These are phyloP conservation scores for Hemicentrotus pulcherrimus DNA, from an alignment of 35 echinoderm and acorn worm species.

Conservation along the genomic window DNA sequence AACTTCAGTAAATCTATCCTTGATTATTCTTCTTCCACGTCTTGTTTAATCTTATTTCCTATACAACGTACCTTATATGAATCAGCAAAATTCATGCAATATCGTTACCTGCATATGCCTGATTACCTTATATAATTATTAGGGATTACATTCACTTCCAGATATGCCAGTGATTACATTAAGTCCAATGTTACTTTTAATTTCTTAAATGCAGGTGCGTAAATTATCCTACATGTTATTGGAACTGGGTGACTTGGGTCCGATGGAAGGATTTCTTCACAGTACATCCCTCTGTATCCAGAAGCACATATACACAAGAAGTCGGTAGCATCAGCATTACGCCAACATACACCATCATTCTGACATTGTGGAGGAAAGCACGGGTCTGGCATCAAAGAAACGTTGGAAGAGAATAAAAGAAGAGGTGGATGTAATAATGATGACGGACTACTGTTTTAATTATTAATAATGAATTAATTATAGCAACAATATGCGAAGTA, in stretches of 20 bases:
- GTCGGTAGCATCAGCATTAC: not conserved
- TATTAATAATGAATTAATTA: no score
- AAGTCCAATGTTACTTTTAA: not conserved
- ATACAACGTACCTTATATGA: no score
- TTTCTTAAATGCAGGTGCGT: not conserved
- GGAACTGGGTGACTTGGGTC: not conserved
- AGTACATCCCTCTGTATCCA: not conserved
- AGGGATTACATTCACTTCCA: not conserved
- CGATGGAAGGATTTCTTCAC: not conserved
- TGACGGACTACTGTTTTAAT: no score
- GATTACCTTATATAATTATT: no score
- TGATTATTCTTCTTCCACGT: no score
- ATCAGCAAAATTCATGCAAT: no score
- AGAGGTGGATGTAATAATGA: no score
- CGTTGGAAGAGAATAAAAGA: not conserved
- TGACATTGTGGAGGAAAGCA: not conserved
- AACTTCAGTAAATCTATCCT: no score
- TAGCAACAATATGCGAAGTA: no score
- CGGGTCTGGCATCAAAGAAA: not conserved
- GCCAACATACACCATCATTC: constrained; percentile 18
- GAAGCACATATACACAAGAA: not conserved
- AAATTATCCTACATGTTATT: not conserved
- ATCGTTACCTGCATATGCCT: no score
- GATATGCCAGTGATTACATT: not conserved
- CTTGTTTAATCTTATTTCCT: no score